Percentiles rank a stretch among this genome's conserved stretches.
Conservation (phyloP, 53 echinoderm and acorn worm genomes). For the Actinopyga echinites region DNA sequence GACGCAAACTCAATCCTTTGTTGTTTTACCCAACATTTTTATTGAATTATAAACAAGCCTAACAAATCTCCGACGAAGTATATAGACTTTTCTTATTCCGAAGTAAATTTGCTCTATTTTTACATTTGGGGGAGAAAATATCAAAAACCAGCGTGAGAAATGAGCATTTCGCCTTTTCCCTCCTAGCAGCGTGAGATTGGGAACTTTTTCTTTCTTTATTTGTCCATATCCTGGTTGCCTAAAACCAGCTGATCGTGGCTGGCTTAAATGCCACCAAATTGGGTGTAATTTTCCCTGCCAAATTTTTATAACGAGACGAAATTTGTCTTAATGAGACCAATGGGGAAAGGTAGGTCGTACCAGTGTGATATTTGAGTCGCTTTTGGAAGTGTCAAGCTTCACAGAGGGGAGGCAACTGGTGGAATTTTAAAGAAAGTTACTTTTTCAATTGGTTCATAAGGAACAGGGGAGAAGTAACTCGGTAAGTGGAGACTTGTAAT, state of each 20-base stretch:
- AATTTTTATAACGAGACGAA: slow-evolving; percentile 34
- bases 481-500: too few species aligned
- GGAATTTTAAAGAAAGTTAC: not conserved
- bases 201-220: slow-evolving; percentile 6
- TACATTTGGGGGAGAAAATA: slow-evolving; percentile 4
- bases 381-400: slow-evolving; percentile 10
- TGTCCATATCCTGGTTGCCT: not conserved
- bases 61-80: not conserved
- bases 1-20: slow-evolving; percentile 26
- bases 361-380: slow-evolving; percentile 24
- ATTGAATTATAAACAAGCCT: not conserved
- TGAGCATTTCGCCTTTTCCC: slow-evolving; percentile 13
- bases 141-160: slow-evolving; percentile 36
- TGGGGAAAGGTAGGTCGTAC: slow-evolving; percentile 20
- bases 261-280: slow-evolving; percentile 46
- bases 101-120: slow-evolving; percentile 15
- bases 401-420: slow-evolving; percentile 4
- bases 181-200: slow-evolving; percentile 28
- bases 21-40: slow-evolving; percentile 1
- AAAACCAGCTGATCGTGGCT: slow-evolving; percentile 27
- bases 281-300: slow-evolving; percentile 41
- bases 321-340: slow-evolving; percentile 37
- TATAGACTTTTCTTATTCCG: slow-evolving; percentile 10
- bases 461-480: too few species aligned
- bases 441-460: too few species aligned